phyloP scores from a whole-genome alignment of 2,797 vertebrate species.

The Carapus acus region DNA sequence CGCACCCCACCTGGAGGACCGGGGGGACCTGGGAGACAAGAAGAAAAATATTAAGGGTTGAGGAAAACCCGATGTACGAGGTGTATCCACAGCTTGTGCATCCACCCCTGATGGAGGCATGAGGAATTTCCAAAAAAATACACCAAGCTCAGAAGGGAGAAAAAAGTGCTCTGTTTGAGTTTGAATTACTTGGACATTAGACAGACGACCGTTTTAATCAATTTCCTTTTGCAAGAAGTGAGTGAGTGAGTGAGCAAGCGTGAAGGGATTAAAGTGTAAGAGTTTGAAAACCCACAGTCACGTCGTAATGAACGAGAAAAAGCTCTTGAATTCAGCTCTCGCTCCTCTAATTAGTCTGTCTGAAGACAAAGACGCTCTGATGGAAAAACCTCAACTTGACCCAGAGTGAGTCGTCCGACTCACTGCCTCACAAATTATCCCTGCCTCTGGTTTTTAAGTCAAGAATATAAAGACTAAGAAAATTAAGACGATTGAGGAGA shows the following conservation, averaged over 20 bases:
- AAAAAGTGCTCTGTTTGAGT: too few species aligned
- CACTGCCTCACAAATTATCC: conserved; percentile 49
- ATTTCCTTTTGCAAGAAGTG: conserved; percentile 29
- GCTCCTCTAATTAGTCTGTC: conserved; percentile 35
- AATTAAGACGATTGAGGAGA: conserved; percentile 30
- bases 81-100: too few species aligned
- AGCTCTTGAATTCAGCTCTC: conserved; percentile 35
- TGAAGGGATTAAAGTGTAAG: conserved; percentile 36
- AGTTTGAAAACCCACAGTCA: background rate
- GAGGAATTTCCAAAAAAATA: too few species aligned
- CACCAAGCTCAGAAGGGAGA: too few species aligned
- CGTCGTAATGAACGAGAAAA: background rate
- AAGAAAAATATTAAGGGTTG: conserved; percentile 1
- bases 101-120: too few species aligned
- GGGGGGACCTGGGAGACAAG: conserved; percentile 79
- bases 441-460: conserved; percentile 55
- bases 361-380: conserved; percentile 52
- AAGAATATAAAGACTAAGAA: conserved; percentile 30
- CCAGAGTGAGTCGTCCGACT: conserved; percentile 46
- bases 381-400: conserved; percentile 62
- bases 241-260: conserved; percentile 27
- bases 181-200: too few species aligned
- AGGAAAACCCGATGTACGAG: conserved; percentile 7
- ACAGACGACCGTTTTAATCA: conserved; percentile 23
- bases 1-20: conserved; percentile 89